phyloP scores from a whole-genome alignment of 2,888 invertebrate species.

The Clusia tigrina region DNA sequence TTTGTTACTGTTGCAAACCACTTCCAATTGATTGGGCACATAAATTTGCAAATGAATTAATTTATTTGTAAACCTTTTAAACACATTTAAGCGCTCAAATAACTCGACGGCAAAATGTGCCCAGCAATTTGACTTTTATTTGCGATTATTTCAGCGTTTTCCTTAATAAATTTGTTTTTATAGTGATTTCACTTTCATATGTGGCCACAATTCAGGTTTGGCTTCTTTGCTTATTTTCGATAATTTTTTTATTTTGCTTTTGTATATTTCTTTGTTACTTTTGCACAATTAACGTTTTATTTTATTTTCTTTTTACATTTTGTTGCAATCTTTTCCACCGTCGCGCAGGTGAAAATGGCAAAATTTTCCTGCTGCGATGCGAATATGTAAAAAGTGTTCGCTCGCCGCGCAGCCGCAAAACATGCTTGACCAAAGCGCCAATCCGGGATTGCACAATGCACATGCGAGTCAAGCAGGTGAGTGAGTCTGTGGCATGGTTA shows the following conservation, averaged over 20 bases:
- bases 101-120: neutral
- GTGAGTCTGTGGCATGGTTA: conserved; percentile 11
- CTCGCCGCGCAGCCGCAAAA: neutral
- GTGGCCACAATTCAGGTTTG: neutral
- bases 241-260: neutral
- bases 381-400: conserved; percentile 6
- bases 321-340: too few relatives aligned
- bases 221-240: conserved; percentile 1
- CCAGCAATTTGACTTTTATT: neutral
- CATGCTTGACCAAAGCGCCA: neutral
- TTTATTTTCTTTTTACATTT: neutral
- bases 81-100: neutral
- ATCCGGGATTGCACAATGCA: neutral
- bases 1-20: too few relatives aligned
- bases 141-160: neutral
- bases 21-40: too few relatives aligned
- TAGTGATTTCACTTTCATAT: conserved; percentile 20
- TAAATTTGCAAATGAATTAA: too few relatives aligned
- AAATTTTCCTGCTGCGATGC: conserved; percentile 50
- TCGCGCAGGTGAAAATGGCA: conserved; percentile 45
- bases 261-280: neutral
- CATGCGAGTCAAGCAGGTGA: neutral
- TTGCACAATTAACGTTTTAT: neutral
- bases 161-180: neutral
- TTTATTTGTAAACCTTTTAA: too few relatives aligned